Base-by-base conservation (phyloP, 2,113 vertebrate genomes). In the Prunella fulvescens region DNA sequence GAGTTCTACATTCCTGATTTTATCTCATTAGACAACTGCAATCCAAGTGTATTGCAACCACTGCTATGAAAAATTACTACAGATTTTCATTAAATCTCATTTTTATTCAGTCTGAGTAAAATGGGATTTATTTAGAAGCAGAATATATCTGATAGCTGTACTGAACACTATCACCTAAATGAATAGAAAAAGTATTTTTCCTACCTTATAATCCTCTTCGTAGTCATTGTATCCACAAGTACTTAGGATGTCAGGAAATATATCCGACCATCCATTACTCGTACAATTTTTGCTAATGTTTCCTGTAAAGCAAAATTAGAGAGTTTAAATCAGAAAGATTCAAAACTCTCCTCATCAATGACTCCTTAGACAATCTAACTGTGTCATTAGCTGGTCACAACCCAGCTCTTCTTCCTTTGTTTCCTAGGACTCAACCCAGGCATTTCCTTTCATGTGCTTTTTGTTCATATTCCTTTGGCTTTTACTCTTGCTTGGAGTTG, bases 281-380 rank as follows among this genome's bases (percentile, higher is more conserved):
- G 98, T 99, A 94, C 99, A 99, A 85, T 98, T 99, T 97, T 98
- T 99, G 97, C 98, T 99, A 67, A 99, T 98, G 95, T 99, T 98
- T 87, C 99, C 99, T 99, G 92, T 64, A 94, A 96, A 92, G 67
- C 9, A 95, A 96, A 96, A 78, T 67, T 64, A 26, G 44, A 65
- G 48, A 39, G 28, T 86, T 81, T 80, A 82, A 83, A 67, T 70
- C 33, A 82, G 20, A 88, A 83, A 29, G 10, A 90, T 51, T 47
- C 7, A 20, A 35, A 45, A 56, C 26, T 47, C 47, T 82, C 3
- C 12, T 54, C 56, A 85, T 20, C 29, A 67, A 50, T 31, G 13
- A 78, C 31, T 35, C 62, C 67, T 77, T 47, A 69, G 28, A 78
- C 54, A 88, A 58, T 3, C 14, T 37, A 74, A 67, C 28, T n/a